Evolutionary conservation across 30 jellyfish, hydroid and myxozoan species (phyloP), one percentile per base, ranked within the genome.

Genomic region (Chironex yamaguchii): DNA sequence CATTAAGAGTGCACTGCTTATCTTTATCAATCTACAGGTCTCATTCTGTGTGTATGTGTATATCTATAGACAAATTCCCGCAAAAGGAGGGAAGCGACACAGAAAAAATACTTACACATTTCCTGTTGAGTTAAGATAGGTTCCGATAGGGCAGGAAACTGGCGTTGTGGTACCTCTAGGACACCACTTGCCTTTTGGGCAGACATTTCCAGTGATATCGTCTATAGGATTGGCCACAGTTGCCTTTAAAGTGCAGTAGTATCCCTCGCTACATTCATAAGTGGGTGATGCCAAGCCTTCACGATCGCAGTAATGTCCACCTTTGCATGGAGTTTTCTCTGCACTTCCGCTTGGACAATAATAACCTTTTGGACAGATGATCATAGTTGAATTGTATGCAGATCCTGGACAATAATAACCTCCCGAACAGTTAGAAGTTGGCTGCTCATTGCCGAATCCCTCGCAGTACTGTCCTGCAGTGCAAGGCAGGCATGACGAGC

Each of bases 341-440:
- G 52, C 49, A 2, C 96, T 71, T 50, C 99, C 99, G 51, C 74
- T 81, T 1, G 99, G 99, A 63, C 97, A 89, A 88, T 67, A 95
- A 54, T 64, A 72, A 0, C 99, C 99, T 20, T 66, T 52, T 14
- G 97, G 97, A 62, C 99, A 95, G 21, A 27, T 33, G 2, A 83
- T 32, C 89, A 69, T 71, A 13, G 97, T 95, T 27, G 96, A 87
- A 76, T 89, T 90, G 12, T 34, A 36, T 3, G 99, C 96, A 3
- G 97, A 95, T 3, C 96, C 63, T n/a, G 97, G 96, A 63, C 99
- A 95, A 74, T 95, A 95, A 70, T 89, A 95, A 1, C 99, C 99
- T 3, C 93, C 93, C 34, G 67, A 62, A 81, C 99, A 95, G 33
- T 89, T 54, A 0, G 86, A 96, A 32, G 97, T 87, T 22, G 86